Conservation (phyloP, 2,797 vertebrate species). For the Otus scops region DNA sequence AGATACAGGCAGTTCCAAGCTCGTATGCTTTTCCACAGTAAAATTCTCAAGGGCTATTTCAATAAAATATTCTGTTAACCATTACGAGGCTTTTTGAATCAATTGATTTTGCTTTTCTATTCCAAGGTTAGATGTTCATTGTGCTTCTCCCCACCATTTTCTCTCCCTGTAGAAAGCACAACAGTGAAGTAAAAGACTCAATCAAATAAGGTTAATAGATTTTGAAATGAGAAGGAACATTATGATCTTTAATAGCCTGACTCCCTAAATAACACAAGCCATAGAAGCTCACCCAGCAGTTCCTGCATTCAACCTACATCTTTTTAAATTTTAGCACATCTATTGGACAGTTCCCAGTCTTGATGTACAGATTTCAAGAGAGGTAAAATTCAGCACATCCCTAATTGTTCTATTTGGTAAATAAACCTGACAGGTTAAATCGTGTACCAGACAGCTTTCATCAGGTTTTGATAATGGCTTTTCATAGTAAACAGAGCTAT, state of each 20-base stretch:
- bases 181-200: not conserved
- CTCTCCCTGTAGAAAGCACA: not conserved
- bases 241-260: not conserved
- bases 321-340: not conserved
- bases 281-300: not conserved
- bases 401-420: not conserved
- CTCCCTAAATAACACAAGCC: not conserved
- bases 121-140: not conserved
- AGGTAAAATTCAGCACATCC: not conserved
- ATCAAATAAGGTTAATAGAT: not conserved
- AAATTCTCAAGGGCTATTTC: slow-evolving; percentile 57
- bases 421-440: not conserved
- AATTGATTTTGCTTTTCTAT: not conserved
- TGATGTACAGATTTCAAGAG: not conserved
- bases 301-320: not conserved
- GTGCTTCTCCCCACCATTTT: not conserved
- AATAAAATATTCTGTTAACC: slow-evolving; percentile 44
- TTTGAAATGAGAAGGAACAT: not conserved
- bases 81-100: not conserved
- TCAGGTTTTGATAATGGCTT: not conserved
- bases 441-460: not conserved
- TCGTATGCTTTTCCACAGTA: not conserved
- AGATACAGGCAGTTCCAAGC: not conserved
- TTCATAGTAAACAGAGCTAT: not conserved
- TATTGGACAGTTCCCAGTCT: not conserved